Evolutionary conservation across 37 sponge, comb jelly and placozoan species (phyloP).

Genomic region (Chondrilla cf. caribensis): DNA sequence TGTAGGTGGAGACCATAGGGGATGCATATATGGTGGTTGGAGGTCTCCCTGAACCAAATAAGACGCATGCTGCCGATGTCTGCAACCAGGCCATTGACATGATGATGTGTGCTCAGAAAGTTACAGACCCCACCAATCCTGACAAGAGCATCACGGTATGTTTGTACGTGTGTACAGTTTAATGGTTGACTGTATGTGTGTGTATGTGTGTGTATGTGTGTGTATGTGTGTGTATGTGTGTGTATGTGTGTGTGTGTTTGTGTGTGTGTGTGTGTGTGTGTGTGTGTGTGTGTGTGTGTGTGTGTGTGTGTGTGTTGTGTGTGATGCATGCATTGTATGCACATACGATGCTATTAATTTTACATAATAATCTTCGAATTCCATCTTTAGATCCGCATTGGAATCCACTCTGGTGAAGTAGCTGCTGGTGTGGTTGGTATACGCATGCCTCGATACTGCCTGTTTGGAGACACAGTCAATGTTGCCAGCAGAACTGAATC

Average conservation of each 20-base stretch:
- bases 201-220: slow-evolving; percentile 44
- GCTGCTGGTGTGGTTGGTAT: slow-evolving; percentile 94
- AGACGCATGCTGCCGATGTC: slow-evolving; percentile 79
- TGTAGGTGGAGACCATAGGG: slow-evolving; percentile 95
- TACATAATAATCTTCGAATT: no score
- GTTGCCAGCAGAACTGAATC: slow-evolving; percentile 68
- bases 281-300: slow-evolving; percentile 45
- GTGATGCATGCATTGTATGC: no score
- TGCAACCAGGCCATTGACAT: slow-evolving; percentile 85
- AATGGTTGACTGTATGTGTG: neutral
- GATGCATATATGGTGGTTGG: slow-evolving; percentile 98
- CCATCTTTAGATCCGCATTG: slow-evolving; percentile 69
- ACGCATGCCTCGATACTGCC: slow-evolving; percentile 95
- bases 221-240: slow-evolving; percentile 42
- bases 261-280: slow-evolving; percentile 42
- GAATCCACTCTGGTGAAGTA: slow-evolving; percentile 85
- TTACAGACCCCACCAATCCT: slow-evolving; percentile 37
- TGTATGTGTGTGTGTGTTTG: slow-evolving; percentile 46
- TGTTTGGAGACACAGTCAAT: slow-evolving; percentile 94
- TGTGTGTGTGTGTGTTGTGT: slow-evolving; percentile 47
- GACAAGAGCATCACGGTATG: slow-evolving; percentile 41
- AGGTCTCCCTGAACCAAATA: slow-evolving; percentile 68
- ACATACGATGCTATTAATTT: neutral
- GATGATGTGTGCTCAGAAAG: slow-evolving; percentile 70
- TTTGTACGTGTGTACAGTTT: neutral